These are phyloP conservation scores for Pachycephala philippinensis DNA, from an alignment of 2,113 vertebrate genomes.

Conservation along the genomic window DNA sequence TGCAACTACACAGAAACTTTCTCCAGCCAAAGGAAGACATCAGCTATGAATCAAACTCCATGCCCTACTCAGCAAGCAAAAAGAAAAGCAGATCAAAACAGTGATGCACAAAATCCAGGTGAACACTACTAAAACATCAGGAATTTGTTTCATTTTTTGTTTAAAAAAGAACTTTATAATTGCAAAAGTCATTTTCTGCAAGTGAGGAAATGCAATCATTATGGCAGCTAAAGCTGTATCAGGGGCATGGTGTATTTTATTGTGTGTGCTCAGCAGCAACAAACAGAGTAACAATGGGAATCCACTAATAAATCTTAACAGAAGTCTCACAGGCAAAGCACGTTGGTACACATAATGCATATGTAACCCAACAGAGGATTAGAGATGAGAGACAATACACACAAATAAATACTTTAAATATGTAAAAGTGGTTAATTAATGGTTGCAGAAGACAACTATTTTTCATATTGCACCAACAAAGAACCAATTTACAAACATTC, in stretches of 20 bases:
- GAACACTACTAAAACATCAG: background rate
- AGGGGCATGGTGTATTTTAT: background rate
- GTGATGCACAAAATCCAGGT: background rate
- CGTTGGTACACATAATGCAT: background rate
- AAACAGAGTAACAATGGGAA: background rate
- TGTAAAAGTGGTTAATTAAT: background rate
- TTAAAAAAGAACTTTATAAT: background rate
- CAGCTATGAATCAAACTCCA: background rate
- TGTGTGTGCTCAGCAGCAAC: background rate
- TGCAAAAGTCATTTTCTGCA: background rate
- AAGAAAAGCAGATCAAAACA: background rate
- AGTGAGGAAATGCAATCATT: background rate
- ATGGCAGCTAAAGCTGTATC: background rate
- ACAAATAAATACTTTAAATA: background rate
- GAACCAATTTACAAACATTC: background rate
- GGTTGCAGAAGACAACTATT: background rate
- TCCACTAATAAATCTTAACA: background rate
- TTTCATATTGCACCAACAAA: background rate
- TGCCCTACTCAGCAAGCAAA: background rate
- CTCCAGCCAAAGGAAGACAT: background rate
- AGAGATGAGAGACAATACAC: background rate
- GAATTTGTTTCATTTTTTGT: background rate
- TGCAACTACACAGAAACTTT: background rate
- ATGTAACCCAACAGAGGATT: background rate
- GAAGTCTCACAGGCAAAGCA: background rate